Base-by-base conservation (phyloP, 2,113 vertebrate species). In the Alligator mississippiensis region DNA sequence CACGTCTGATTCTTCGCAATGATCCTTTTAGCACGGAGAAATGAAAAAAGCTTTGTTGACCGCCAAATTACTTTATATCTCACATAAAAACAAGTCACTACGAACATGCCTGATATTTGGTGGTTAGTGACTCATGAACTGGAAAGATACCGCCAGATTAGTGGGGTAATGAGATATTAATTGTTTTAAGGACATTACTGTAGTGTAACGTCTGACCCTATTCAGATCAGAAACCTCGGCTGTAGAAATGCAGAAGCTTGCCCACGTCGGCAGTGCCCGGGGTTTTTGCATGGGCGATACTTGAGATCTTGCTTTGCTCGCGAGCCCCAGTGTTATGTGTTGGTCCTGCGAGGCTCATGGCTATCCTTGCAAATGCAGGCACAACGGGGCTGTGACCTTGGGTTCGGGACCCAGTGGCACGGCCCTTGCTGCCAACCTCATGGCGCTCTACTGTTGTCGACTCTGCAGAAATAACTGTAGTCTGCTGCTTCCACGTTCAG, bases 1-100 rank as follows among this genome's bases (percentile, higher is more conserved):
- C 89, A 90, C 70, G 76, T 76, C 85, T 25, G 77, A 94, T 93
- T 94, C 82, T 91, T 59, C 15, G 34, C 80, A 78, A 90, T 91
- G 90, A 82, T 87, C 82, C 92, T 81, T 57, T 66, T 77, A 91
- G n/a, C 60, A 12, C 80, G 88, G 57, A 85, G 86, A 84, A 93
- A 82, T 76, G 86, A 77, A 17, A 17, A 59, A 61, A 79, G 38
- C 38, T 88, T 80, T 95, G 62, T 85, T 80, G 89, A 80, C 92
- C 90, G 89, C 89, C 72, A 57, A 76, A 76, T 72, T 70, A 15
- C 84, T 77, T 83, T 47, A 47, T 47, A 47, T 47, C 47, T 47
- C 47, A 9, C 47, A 80, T 86, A 61, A 85, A 64, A 92, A 5
- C 87, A 89, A 84, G 92, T 93, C 85, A 88, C 86, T 58, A 82